Percentiles rank a stretch among this genome's conserved stretches.
These are phyloP conservation scores for Petromus typicus DNA, from an alignment of 2,113 vertebrate genomes.

Conservation along the genomic window DNA sequence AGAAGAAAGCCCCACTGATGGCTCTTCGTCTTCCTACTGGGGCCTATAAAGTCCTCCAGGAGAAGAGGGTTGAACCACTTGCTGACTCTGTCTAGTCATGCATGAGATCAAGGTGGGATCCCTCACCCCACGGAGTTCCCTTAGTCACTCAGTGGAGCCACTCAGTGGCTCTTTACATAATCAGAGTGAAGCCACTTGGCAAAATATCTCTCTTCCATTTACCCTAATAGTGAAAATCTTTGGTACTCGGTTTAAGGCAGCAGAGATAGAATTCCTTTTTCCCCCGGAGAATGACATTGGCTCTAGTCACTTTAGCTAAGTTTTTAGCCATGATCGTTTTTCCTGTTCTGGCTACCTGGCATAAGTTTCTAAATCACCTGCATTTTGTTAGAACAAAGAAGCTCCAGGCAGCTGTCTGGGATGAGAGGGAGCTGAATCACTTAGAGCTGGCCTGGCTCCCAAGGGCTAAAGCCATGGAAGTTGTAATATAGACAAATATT, in stretches of 20 bases:
- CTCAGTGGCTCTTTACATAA: neutral
- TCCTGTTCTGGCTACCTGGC: neutral
- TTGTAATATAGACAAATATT: neutral
- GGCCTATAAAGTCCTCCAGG: neutral
- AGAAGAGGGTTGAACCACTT: neutral
- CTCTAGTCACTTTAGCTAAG: neutral
- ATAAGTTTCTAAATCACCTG: neutral
- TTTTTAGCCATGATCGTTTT: neutral
- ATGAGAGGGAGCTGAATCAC: neutral
- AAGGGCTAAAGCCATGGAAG: neutral
- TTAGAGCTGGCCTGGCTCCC: neutral
- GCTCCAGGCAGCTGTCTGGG: neutral
- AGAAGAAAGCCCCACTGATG: neutral
- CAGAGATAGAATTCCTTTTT: neutral
- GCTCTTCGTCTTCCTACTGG: neutral
- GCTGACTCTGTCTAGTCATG: neutral
- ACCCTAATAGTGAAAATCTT: neutral
- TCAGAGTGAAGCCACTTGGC: neutral
- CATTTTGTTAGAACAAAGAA: neutral
- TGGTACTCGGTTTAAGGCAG: neutral
- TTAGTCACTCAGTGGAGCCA: neutral
- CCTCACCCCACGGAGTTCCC: neutral
- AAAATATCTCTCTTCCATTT: neutral
- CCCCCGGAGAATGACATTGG: neutral
- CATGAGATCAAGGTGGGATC: neutral